These are phyloP conservation scores for Mesorhabditis sp. DNA, from an alignment of 2,888 invertebrate genomes.

Conservation along the genomic window DNA sequence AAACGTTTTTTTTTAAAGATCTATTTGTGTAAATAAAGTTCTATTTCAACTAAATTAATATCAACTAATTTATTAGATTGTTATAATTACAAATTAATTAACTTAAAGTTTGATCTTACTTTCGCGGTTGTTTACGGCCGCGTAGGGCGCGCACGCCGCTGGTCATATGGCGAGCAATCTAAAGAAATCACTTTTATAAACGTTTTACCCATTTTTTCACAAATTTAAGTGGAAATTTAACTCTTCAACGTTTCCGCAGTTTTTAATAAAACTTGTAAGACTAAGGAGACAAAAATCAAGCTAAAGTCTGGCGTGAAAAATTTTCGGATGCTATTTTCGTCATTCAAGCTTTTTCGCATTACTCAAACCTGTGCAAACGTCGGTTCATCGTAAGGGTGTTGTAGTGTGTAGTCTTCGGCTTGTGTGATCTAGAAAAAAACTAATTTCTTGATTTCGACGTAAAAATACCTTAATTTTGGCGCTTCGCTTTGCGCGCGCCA, in stretches of 20 bases:
- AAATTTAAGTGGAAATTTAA: too few species aligned
- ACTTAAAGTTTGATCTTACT: background rate
- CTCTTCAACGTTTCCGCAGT: too few species aligned
- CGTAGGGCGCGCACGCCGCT: background rate
- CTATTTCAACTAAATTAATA: too few species aligned
- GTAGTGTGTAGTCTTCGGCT: background rate
- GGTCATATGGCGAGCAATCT: background rate
- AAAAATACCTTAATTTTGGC: slow-evolving; percentile 16
- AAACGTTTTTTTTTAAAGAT: background rate
- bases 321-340: too few species aligned
- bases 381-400: slow-evolving; percentile 1
- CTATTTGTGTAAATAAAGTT: too few species aligned
- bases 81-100: background rate
- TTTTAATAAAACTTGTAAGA: too few species aligned
- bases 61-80: too few species aligned
- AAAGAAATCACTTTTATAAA: background rate
- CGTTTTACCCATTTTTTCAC: too few species aligned
- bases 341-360: too few species aligned
- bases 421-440: background rate
- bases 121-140: background rate
- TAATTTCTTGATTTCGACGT: background rate
- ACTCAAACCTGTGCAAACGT: background rate
- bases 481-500: slow-evolving; percentile 29
- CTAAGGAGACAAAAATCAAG: too few species aligned
- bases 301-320: too few species aligned